These are phyloP conservation scores for Prunella himalayana DNA, from an alignment of 2,113 vertebrate species.

Conservation along the genomic window DNA sequence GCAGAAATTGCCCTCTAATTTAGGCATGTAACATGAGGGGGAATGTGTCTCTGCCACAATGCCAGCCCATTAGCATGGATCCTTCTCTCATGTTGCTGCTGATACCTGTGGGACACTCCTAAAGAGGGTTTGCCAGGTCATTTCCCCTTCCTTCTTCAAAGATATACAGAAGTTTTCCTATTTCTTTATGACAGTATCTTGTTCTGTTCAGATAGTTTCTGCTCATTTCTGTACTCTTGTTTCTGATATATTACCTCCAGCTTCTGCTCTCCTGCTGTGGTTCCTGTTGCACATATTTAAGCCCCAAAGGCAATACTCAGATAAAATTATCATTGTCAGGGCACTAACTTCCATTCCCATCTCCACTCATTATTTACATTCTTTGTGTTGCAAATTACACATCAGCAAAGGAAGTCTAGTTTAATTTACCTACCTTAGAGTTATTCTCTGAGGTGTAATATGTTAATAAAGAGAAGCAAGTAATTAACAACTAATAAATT, in stretches of 20 bases:
- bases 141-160: not conserved
- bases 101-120: not conserved
- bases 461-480: constrained; percentile 46
- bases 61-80: not conserved
- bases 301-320: not conserved
- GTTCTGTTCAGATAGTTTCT: not conserved
- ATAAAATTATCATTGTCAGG: constrained; percentile 45
- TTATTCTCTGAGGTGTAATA: constrained; percentile 37
- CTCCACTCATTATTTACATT: constrained; percentile 22
- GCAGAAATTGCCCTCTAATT: not conserved
- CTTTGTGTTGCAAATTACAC: constrained; percentile 33
- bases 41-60: not conserved
- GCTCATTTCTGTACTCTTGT: not conserved
- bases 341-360: constrained; percentile 9
- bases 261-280: constrained; percentile 8
- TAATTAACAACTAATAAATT: constrained; percentile 58
- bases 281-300: constrained; percentile 15
- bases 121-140: not conserved
- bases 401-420: constrained; percentile 24
- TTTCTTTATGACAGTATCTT: not conserved
- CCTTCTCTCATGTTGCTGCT: not conserved
- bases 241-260: constrained; percentile 12
- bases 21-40: not conserved
- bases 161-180: not conserved
- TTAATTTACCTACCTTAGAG: constrained; percentile 40